Conservation (phyloP, 2,797 vertebrate species). For the Nothura maculosa region DNA sequence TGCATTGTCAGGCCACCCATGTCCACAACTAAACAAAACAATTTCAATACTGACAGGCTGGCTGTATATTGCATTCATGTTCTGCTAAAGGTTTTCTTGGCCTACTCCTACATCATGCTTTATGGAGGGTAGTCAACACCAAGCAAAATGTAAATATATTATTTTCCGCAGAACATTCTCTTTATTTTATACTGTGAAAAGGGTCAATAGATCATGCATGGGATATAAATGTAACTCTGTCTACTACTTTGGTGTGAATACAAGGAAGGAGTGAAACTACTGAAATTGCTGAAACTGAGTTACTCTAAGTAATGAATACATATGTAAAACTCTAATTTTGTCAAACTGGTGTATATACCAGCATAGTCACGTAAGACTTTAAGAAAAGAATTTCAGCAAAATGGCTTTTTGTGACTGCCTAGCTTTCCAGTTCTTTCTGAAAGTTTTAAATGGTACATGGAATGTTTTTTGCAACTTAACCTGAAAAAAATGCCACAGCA, state of each 20-base stretch:
- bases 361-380: neutral
- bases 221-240: neutral
- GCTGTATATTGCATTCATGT: neutral
- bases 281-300: neutral
- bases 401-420: neutral
- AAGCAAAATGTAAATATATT: neutral
- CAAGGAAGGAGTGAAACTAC: neutral
- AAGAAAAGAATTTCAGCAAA: neutral
- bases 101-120: neutral
- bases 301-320: neutral
- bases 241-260: neutral
- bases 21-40: neutral
- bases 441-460: neutral
- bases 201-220: neutral
- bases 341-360: neutral
- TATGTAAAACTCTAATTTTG: conserved; percentile 1
- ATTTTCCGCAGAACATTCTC: neutral
- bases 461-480: neutral
- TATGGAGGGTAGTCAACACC: neutral
- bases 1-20: neutral
- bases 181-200: neutral
- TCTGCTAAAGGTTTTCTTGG: neutral
- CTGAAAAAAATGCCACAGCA: neutral
- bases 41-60: neutral
- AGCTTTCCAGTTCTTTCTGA: neutral